A percentile compares a stretch with the other conserved stretches of the same genome.
These are phyloP conservation scores for Orchesellides sinensis DNA, from an alignment of 2,888 invertebrate genomes.

Conservation along the genomic window DNA sequence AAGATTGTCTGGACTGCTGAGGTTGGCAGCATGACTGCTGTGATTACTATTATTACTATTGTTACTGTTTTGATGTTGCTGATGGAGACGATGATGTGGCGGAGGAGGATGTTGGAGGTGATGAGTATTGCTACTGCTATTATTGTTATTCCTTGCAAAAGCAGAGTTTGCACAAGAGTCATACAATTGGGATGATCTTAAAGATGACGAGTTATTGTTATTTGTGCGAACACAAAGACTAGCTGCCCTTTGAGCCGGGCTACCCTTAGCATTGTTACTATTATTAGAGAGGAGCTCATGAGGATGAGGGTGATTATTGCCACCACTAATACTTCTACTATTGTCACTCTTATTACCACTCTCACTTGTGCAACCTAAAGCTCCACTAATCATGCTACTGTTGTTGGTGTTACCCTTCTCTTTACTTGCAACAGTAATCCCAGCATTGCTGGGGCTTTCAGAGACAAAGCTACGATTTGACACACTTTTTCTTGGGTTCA, in stretches of 20 bases:
- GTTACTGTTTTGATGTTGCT: constrained; percentile 18
- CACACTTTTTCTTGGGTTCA: constrained; percentile 54
- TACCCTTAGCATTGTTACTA: constrained; percentile 42
- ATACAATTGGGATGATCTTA: constrained; percentile 56
- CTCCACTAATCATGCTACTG: neutral
- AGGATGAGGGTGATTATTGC: constrained; percentile 31
- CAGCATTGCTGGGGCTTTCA: constrained; percentile 43
- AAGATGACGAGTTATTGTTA: constrained; percentile 29
- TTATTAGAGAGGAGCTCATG: constrained; percentile 31
- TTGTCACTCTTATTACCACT: constrained; percentile 27
- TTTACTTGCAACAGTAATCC: neutral
- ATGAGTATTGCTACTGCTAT: constrained; percentile 11
- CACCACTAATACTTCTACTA: constrained; percentile 4
- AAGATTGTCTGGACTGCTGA: constrained; percentile 52
- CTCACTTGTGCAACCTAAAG: constrained; percentile 29
- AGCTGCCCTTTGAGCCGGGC: constrained; percentile 68
- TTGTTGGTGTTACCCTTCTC: constrained; percentile 9
- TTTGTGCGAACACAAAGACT: constrained; percentile 67
- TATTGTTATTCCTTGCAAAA: constrained; percentile 43
- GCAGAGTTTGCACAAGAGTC: constrained; percentile 43
- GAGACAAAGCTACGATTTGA: constrained; percentile 41
- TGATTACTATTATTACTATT: constrained; percentile 11
- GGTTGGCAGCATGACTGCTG: constrained; percentile 21
- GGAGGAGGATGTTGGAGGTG: constrained; percentile 14
- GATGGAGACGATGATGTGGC: constrained; percentile 37